Evolutionary conservation across 2,113 vertebrate species (phyloP), one percentile per base, ranked within the genome.

Genomic region (Smithornis capensis): DNA sequence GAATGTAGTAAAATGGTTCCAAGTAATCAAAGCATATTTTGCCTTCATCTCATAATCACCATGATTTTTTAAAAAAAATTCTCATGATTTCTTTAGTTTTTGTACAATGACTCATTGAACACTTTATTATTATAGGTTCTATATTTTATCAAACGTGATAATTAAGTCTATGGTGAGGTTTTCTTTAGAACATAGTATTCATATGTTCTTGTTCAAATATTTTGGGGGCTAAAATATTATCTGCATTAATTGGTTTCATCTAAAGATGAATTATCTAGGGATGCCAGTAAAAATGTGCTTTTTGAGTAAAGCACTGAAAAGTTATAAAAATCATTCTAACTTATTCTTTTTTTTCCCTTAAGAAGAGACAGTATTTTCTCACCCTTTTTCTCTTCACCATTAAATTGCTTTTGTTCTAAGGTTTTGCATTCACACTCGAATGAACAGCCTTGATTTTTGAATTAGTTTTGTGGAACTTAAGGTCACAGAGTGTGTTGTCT

Each of bases 21-120:
- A 49, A 91, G 83, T 78, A 90, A 96, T 92, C 67, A 56, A 91
- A 68, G 11, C 42, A 31, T 77, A 49, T 96, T 96, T 95, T 87
- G 10, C 27, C 47, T 85, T 71, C 11, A 52, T 63, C 28, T 87
- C 37, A 38, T 53, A 81, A 56, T 73, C 2, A 2, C 27, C 9
- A 69, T 49, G 11, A 35, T 70, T 37, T 64, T 69, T 42, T 19
- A 28, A 62, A 63, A 63, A 19, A 13, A 59, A 16, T 73, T 65
- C 19, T n/a, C 64, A 49, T 63, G 0, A 57, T 87, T 91, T 87
- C 62, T 95, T 94, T 94, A 69, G 45, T 86, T 96, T 83, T 12
- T 52, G 65, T 87, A 31, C 68, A 90, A 21, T 80, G 69, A 82
- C 33, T 52, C n/a, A 71, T 35, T 84, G 64, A 88, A 62, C 27